These are phyloP conservation scores for Teleogryllus oceanicus DNA, from an alignment of 2,888 invertebrate species.

Conservation along the genomic window DNA sequence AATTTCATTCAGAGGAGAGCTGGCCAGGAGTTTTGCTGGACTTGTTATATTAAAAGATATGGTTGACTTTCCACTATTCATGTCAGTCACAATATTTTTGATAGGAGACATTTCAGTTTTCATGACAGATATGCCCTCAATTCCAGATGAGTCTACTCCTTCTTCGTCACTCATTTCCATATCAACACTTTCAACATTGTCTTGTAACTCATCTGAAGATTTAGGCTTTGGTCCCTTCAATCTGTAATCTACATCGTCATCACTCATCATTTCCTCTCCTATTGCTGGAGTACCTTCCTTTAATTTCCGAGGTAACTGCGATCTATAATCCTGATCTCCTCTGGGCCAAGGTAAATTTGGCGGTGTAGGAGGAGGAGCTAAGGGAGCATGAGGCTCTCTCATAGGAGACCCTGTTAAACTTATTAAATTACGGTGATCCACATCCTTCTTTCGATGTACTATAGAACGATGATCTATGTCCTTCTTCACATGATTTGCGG, in stretches of 20 bases:
- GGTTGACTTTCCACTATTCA: slow-evolving; percentile 23
- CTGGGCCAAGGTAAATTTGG: slow-evolving; percentile 42
- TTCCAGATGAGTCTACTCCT: slow-evolving; percentile 31
- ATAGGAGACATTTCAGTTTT: background rate
- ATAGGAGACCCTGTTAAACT: slow-evolving; percentile 72
- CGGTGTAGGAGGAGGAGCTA: slow-evolving; percentile 41
- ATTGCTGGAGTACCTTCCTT: background rate
- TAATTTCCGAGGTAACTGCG: slow-evolving; percentile 23
- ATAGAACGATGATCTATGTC: slow-evolving; percentile 37
- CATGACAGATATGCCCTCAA: background rate
- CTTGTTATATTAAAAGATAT: slow-evolving; percentile 32
- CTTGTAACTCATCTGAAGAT: slow-evolving; percentile 46
- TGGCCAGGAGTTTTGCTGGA: slow-evolving; percentile 27
- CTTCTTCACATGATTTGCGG: slow-evolving; percentile 26
- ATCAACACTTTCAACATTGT: slow-evolving; percentile 76
- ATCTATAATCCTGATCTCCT: slow-evolving; percentile 32
- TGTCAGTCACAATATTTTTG: background rate
- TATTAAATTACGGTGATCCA: slow-evolving; percentile 65
- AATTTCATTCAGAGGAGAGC: slow-evolving; percentile 32
- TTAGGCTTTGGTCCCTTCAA: background rate
- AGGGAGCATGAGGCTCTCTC: slow-evolving; percentile 25
- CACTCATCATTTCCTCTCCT: background rate
- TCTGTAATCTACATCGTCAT: slow-evolving; percentile 19
- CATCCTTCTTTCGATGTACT: slow-evolving; percentile 35
- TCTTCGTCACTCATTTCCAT: slow-evolving; percentile 87